Percentiles rank a stretch among this genome's conserved stretches.
These are phyloP conservation scores for Cephus pulcher DNA, from an alignment of 2,888 invertebrate species.

Conservation along the genomic window DNA sequence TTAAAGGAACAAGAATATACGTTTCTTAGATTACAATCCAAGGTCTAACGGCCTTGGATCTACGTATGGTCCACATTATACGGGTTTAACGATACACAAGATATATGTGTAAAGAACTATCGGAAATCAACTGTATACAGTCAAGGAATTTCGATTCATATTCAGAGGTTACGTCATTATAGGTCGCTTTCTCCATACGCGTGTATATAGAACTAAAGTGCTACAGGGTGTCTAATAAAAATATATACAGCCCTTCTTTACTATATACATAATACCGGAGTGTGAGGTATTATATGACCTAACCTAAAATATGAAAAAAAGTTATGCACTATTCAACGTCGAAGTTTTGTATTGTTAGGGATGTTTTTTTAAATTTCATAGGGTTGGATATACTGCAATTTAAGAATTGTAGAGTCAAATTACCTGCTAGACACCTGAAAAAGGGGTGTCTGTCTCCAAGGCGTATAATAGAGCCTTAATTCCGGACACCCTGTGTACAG, in stretches of 20 bases:
- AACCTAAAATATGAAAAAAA: not conserved
- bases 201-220: not conserved
- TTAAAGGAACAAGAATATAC: not conserved
- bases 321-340: not conserved
- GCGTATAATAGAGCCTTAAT: not conserved
- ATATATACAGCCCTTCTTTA: not conserved
- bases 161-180: conserved; percentile 15
- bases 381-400: not conserved
- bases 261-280: not conserved
- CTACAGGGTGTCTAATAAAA: not conserved
- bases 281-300: not conserved
- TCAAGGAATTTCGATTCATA: conserved; percentile 13
- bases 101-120: not conserved
- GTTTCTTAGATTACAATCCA: not conserved
- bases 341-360: not conserved
- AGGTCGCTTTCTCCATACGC: conserved; percentile 15
- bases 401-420: not conserved
- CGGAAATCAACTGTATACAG: not conserved
- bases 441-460: not conserved
- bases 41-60: not conserved
- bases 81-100: not conserved
- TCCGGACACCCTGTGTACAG: conserved; percentile 7
- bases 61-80: not conserved
- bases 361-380: not conserved
- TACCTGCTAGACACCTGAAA: not conserved